Evolutionary conservation across 2,797 vertebrate species (phyloP).

Genomic region (Myripristis jacobus): DNA sequence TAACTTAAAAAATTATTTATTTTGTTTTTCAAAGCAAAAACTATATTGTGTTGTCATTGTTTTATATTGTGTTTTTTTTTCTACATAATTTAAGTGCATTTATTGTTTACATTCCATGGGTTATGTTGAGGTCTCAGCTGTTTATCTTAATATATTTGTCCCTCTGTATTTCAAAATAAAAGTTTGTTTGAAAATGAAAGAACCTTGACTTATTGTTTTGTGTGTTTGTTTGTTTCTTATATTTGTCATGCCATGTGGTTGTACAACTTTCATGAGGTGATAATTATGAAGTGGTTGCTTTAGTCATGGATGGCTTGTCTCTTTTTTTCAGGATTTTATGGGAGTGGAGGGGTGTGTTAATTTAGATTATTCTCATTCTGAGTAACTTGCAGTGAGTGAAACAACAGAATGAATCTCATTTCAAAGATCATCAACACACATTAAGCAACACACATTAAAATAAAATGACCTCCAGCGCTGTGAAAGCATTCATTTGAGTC

Average conservation of each 20-base stretch:
- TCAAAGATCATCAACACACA: too few relatives aligned
- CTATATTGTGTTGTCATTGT: conserved; percentile 77
- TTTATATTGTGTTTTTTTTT: conserved; percentile 62
- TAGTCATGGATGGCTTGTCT: not conserved
- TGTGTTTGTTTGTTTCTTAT: not conserved
- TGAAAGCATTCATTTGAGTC: too few relatives aligned
- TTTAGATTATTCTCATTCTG: too few relatives aligned
- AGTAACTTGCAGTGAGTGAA: too few relatives aligned
- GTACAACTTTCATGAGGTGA: too few relatives aligned
- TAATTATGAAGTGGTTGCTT: not conserved
- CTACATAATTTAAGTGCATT: conserved; percentile 84
- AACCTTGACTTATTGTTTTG: not conserved
- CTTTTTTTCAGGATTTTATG: too few relatives aligned
- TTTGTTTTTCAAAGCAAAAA: conserved; percentile 76
- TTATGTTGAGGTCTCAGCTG: conserved; percentile 71
- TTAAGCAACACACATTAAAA: too few relatives aligned
- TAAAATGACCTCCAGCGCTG: too few relatives aligned
- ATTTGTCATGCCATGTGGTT: not conserved
- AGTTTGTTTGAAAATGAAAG: conserved; percentile 49
- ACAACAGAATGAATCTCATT: too few relatives aligned
- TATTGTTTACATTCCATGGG: conserved; percentile 83
- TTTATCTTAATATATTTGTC: conserved; percentile 86
- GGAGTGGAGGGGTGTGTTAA: too few relatives aligned
- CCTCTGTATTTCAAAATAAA: conserved; percentile 82
- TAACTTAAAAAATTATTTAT: conserved; percentile 87